Evolutionary conservation across 2,888 invertebrate genomes (phyloP), one percentile per base, ranked within the genome.

Genomic region (Ptychoptera albimana): DNA sequence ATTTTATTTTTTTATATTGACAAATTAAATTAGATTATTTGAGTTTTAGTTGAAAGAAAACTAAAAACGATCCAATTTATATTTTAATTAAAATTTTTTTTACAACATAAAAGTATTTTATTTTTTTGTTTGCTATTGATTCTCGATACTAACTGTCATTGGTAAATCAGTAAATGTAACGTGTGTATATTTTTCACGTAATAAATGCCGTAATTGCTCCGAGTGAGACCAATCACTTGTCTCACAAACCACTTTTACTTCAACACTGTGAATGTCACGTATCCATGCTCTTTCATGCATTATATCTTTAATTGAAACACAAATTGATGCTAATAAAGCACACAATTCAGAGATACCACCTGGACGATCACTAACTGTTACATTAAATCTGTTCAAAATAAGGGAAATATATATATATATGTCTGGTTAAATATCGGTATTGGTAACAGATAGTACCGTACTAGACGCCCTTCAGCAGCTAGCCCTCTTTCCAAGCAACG

Each of bases 251-350:
- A 89, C 85, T 64, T 87, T 87, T 1, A 73, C 76, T 60, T 77
- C 74, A 14, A 81, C 81, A 52, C 77, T 77, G 60, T 91, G 92
- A 40, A 96, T 83, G 60, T 96, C 93, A 47, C 79, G 79, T 11
- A 94, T 76, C 93, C 93, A 94, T 2, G 94, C 93, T 44, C 94
- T 73, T 60, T 96, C 94, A 61, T 96, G 94, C 66, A 89, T 83
- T 47, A 96, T 91, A 58, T 94, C 94, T 63, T 94, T 96, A 50
- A 96, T 88, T 35, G 84, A 84, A 11, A 89, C 89, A 1, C 89
- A 89, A 30, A 84, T 70, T 2, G 75, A 72, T 1, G 80, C 73
- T 43, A 92, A 71, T 36, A 84, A 65, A 55, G 75, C 75, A 57
- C 88, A 86, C 6, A 92, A 69, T 56, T 91, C 89, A 1, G 85